phyloP scores from a whole-genome alignment of 2,888 invertebrate genomes.

The Pocota personata region DNA sequence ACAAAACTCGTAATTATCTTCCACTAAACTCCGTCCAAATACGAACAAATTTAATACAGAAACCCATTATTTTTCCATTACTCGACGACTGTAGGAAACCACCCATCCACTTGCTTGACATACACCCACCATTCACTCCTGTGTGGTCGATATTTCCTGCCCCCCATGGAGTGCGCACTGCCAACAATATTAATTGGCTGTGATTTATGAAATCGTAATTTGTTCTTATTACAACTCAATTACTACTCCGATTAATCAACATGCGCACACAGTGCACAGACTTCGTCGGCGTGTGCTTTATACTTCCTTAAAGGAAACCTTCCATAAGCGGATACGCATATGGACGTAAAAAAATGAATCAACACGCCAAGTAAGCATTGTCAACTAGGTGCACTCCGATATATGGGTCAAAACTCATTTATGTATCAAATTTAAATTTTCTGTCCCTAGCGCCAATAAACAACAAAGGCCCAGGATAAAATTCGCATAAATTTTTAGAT shows the following conservation, averaged over 20 bases:
- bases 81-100: background rate
- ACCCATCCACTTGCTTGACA: background rate
- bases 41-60: background rate
- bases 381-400: constrained; percentile 4
- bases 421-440: constrained; percentile 36
- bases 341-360: constrained; percentile 2
- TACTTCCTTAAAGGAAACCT: constrained; percentile 40
- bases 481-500: constrained; percentile 79
- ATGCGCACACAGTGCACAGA: constrained; percentile 29
- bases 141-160: constrained; percentile 53
- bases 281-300: constrained; percentile 48
- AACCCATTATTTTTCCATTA: background rate
- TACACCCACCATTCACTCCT: background rate
- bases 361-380: background rate
- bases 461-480: constrained; percentile 49
- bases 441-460: constrained; percentile 44
- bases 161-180: constrained; percentile 39
- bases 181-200: constrained; percentile 62
- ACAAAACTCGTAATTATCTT: no score
- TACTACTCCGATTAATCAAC: constrained; percentile 64
- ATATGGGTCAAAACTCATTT: constrained; percentile 64
- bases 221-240: constrained; percentile 74
- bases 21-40: background rate
- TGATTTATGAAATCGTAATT: constrained; percentile 72
- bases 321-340: constrained; percentile 1